Base-by-base conservation (phyloP, 2,113 vertebrate genomes). In the Lamprologus ornatipinnis region DNA sequence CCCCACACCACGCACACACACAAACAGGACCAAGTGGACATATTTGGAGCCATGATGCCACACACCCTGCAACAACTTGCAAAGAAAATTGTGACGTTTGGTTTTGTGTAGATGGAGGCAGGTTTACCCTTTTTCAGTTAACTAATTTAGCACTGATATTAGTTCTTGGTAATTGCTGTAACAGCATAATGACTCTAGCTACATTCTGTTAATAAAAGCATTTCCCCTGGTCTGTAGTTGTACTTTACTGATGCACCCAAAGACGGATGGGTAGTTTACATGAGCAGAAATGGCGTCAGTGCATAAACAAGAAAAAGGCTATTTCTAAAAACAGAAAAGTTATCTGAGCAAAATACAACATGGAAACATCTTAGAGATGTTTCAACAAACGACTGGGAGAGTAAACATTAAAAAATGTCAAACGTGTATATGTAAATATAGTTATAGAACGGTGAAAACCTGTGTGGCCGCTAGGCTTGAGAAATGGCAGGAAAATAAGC, bases 381-480 rank as follows among this genome's bases (percentile, higher is more conserved):
- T 31, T 78, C 23, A 47, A 47, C 3, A 75, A 75, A 75, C 9
- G 6, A 75, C 42, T 75, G 14, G 15, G 15, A 28, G 63, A 28
- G 9, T 49, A 75, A 75, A 75, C 23, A 31, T 75, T 12, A 5
- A 75, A 75, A 75, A 49, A 49, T 45, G 23, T 28, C 42, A 45
- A 45, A 73, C 0, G 5, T 40, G 35, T 73, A 10, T 9, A 19
- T 75, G 70, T 47, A 19, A 17, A 47, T 75, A 28, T 28, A 28
- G 40, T 47, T 47, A 0, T 6, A 75, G 8, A 73, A 45, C 0
- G 1, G 68, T 2, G 21, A 15, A 15, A 73, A 9, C 37, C 8
- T 15, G 68, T 45, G 68, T 9, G 37, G 13, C 40, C 3, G 2
- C n/a, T 42, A 73, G 8, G 68, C 40, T 42, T 73, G 37, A 26